Base-by-base conservation (phyloP, 2,888 invertebrate genomes). In the Tyria jacobaeae region DNA sequence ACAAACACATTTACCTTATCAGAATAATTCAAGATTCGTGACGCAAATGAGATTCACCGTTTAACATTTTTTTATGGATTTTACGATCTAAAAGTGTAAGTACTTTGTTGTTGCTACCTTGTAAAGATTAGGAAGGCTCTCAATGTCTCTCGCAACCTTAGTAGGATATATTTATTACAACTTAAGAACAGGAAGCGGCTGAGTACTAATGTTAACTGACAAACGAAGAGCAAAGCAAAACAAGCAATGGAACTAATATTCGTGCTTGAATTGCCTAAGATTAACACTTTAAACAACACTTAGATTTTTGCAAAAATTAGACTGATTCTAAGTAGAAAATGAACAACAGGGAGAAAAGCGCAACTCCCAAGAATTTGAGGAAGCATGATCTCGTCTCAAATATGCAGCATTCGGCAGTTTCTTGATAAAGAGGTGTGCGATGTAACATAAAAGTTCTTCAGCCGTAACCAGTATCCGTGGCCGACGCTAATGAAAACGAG, bases 401-500 rank as follows among this genome's bases (percentile, higher is more conserved):
- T 60, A 60, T 60, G 63, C 56, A 54, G 60, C 66, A 62, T 74
- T 74, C 51, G 56, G 59, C 51, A 55, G 68, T 74, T 75, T 71
- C 67, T 73, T 73, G 50, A 62, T 62, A 66, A 65, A 64, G 67
- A 72, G 71, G 75, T 77, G 76, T 74, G 73, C 72, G 64, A 71
- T 75, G 77, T 76, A 76, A 78, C 73, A 82, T 75, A 80, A 86
- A 84, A 87, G 86, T 88, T 86, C 87, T 88, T 88, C 86, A 88
- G 86, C 68, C 82, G 83, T 82, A 85, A 84, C 81, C 81, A 82
- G 73, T 71, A 75, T 73, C 83, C 81, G 82, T 74, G 72, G 76
- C 80, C 71, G 80, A 77, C 82, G 82, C 86, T 80, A 86, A 86
- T 90, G 91, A 91, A 91, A 91, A 90, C 90, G 91, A 91, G 88